Conservation (phyloP, 2,797 vertebrate species). For the Danio kyathit region DNA sequence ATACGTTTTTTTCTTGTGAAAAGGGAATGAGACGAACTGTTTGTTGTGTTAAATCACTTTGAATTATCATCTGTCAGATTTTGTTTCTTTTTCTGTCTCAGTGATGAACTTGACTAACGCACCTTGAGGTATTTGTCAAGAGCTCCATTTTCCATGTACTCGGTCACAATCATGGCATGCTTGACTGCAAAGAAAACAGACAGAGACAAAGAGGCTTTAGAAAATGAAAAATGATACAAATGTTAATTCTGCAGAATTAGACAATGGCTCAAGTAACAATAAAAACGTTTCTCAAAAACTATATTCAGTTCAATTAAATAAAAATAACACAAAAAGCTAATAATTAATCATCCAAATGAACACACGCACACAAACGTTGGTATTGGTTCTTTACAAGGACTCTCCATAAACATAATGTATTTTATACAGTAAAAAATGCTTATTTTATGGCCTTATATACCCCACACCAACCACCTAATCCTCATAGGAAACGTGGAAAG, state of each 20-base stretch:
- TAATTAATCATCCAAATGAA: too few species aligned
- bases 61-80: background rate
- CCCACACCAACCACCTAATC: too few species aligned
- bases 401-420: too few species aligned
- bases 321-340: too few species aligned
- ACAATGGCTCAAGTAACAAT: background rate
- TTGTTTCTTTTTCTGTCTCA: background rate
- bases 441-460: too few species aligned
- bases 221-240: background rate
- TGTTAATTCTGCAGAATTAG: background rate
- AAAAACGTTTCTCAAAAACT: background rate
- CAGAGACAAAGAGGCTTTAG: background rate
- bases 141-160: slow-evolving; percentile 97
- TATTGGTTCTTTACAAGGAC: too few species aligned
- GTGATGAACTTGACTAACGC: slow-evolving; percentile 58
- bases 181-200: slow-evolving; percentile 81
- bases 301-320: too few species aligned
- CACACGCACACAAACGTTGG: too few species aligned
- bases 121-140: slow-evolving; percentile 93
- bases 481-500: too few species aligned
- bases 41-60: background rate
- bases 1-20: background rate
- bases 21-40: background rate
- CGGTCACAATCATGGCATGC: slow-evolving; percentile 96
- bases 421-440: too few species aligned